Evolutionary conservation across 2,113 vertebrate species (phyloP), one percentile per base, ranked within the genome.

Genomic region (Elgaria multicarinata): DNA sequence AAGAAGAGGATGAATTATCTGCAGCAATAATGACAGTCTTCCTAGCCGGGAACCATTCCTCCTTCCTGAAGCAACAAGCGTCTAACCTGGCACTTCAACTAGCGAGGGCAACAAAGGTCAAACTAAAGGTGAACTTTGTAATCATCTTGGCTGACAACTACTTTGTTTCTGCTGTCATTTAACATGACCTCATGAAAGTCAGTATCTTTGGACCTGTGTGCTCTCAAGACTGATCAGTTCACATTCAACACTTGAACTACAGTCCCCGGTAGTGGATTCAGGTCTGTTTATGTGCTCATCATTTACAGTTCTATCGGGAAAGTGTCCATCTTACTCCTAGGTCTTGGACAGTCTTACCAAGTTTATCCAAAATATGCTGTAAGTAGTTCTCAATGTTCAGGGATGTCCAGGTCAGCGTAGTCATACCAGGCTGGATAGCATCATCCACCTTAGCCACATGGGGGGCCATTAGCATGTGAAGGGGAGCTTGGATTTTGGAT

Each of bases 331-430:
- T 78, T 50, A n/a, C 36, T 78, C 20, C 62, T 66, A 24, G 58
- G 58, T 22, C 58, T 20, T n/a, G 14, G 24, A 0, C 0, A 85
- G 16, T 93, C 97, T 97, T 95, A 99, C 99, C 97, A 53, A 99
- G 96, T 79, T 97, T 97, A 72, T 95, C 91, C 91, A 97, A 97
- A 80, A 98, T 95, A 1, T 72, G 92, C 90, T 95, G 93, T 50
- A 99, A 94, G 90, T 98, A 99, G 20, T 95, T 97, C 78, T 98
- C 98, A 87, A 98, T 98, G 94, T 98, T 98, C 91, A 99, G 92
- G 8, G 98, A 99, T 4, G 97, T 97, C 99, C 99, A 99, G 90
- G 96, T 99, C 72, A 99, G 95, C 6, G 96, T 96, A 3, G 95
- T 97, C 90, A 99, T 92, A 71, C 99, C 99, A 0, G 98, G 98